Conservation (phyloP, 2,113 vertebrate species). For the Empidonax alnorum region DNA sequence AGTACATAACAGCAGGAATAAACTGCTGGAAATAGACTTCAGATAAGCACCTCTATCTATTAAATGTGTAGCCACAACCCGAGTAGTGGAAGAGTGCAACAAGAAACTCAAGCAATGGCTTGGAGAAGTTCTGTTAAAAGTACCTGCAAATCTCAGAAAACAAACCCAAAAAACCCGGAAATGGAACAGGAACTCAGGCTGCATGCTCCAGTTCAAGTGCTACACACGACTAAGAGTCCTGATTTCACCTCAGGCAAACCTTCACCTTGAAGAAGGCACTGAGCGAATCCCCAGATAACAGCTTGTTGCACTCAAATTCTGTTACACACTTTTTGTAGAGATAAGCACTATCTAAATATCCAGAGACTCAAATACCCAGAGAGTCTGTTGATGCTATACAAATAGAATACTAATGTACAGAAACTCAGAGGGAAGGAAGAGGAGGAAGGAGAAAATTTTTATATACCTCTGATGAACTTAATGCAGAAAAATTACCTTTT, state of each 20-base stretch:
- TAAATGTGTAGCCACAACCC: neutral
- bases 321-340: neutral
- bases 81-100: neutral
- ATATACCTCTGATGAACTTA: neutral
- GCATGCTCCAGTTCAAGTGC: neutral
- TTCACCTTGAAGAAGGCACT: neutral
- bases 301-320: neutral
- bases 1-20: neutral
- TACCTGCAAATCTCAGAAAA: neutral
- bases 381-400: neutral
- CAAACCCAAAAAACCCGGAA: neutral
- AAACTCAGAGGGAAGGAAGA: neutral
- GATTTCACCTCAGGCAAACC: neutral
- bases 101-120: neutral
- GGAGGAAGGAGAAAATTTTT: neutral
- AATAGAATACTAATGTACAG: neutral
- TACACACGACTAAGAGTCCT: neutral
- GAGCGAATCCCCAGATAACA: neutral
- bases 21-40: neutral
- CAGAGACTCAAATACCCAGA: neutral
- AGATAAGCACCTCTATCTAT: neutral
- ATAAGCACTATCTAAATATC: neutral
- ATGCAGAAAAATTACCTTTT: neutral
- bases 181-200: neutral
- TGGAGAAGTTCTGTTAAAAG: neutral